A percentile compares a stretch with the other conserved stretches of the same genome.
Evolutionary conservation across 2,888 invertebrate species (phyloP).

Genomic region (Agapostemon virescens): DNA sequence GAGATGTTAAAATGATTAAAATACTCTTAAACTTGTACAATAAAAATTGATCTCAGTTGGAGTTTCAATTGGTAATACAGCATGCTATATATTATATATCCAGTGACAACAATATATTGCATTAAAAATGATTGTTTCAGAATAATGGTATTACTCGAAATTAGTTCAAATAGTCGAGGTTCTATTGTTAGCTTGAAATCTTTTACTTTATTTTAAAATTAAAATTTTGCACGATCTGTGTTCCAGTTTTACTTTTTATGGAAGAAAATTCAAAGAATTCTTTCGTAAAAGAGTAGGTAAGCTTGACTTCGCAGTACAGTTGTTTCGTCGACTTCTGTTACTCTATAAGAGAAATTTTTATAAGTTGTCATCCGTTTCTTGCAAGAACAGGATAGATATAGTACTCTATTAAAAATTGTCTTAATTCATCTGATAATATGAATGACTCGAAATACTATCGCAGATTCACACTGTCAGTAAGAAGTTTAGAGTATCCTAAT

Average conservation of each 20-base stretch:
- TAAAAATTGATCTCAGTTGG: constrained; percentile 6
- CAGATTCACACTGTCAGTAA: background rate
- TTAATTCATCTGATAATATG: background rate
- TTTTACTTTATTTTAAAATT: constrained; percentile 24
- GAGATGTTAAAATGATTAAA: background rate
- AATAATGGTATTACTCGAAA: constrained; percentile 1
- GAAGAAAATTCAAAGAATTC: constrained; percentile 86
- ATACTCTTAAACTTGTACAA: background rate
- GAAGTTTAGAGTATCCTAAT: background rate
- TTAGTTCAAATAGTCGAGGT: constrained; percentile 13
- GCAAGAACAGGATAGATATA: background rate
- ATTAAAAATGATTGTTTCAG: constrained; percentile 7
- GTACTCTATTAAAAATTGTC: background rate
- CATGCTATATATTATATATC: constrained; percentile 8
- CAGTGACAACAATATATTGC: constrained; percentile 2
- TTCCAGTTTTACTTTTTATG: background rate
- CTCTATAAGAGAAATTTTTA: constrained; percentile 77
- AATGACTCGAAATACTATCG: background rate
- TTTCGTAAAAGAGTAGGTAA: constrained; percentile 97
- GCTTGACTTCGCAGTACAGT: constrained; percentile 93
- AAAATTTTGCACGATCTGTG: constrained; percentile 8
- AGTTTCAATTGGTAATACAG: background rate
- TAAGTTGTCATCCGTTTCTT: background rate
- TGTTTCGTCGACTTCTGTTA: constrained; percentile 89
- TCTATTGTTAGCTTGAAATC: constrained; percentile 13